Base-by-base conservation (phyloP, 2,888 invertebrate genomes). In the Microctonus brassicae region DNA sequence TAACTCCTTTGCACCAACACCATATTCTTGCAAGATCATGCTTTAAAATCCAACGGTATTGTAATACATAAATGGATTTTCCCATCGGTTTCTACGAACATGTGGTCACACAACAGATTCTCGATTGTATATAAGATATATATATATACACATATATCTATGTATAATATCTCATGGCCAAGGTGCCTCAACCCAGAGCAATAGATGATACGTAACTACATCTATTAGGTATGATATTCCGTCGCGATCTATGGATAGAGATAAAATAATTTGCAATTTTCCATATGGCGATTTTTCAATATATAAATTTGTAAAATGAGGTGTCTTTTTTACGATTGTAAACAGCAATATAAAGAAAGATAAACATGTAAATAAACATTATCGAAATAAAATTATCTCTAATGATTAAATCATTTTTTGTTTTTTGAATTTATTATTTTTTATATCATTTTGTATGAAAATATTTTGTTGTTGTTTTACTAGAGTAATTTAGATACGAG, bases 31-130 rank as follows among this genome's bases (percentile, higher is more conserved):
- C 65, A 75, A 73, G 75, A 80, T 79, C 79, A 78, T 80, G 78
- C 81, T 83, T 81, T 80, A 81, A 79, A 77, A 74, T 64, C 76
- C 82, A 83, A 82, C 83, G 82, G 83, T 83, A 83, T 75, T 76
- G 64, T 72, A 76, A 13, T 42, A 47, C 11, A 63, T 63, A 47
- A 70, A 63, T 63, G 63, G 36, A 70, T 63, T 70, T 57, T 64
- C 64, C 34, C 69, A 70, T 70, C 63, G 47, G 42, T 63, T 70
- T 55, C 62, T 24, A 13, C 7, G 58, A 58, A 58, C 58, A 58
- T 58, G 29, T 58, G 58, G 29, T 58, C 29, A 33, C 26, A 33
- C 13, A 17, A 33, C 29, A 26, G 11, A 26, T 33, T 17, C 34
- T 13, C 34, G 58, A 33, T 29, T n/a, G n/a, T n/a, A n/a, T n/a